phyloP scores from a whole-genome alignment of 1,140 invertebrate genomes.

The Gyrodactylus salaris region DNA sequence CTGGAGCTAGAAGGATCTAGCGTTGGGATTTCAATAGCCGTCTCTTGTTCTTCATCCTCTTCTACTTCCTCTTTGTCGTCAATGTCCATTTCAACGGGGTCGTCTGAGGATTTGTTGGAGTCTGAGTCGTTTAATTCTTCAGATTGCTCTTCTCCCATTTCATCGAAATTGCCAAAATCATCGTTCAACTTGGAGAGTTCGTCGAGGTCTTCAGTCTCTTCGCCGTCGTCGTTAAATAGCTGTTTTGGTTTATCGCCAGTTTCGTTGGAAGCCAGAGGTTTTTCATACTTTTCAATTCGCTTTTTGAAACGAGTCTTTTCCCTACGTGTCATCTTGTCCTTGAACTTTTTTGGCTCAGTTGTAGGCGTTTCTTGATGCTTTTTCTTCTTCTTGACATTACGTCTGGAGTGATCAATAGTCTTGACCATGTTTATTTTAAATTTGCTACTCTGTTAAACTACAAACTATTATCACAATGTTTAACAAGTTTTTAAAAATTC shows the following conservation, averaged over 20 bases:
- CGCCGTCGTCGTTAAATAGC: background rate
- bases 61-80: slow-evolving; percentile 5
- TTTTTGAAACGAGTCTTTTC: background rate
- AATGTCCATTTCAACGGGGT: background rate
- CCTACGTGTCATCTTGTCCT: background rate
- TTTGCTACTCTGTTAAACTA: background rate
- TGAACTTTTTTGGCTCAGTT: background rate
- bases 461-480: no score
- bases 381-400: background rate
- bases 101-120: background rate
- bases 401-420: background rate
- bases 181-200: background rate
- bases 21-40: background rate
- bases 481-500: no score
- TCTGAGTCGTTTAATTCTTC: background rate
- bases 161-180: no score
- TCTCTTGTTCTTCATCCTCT: background rate
- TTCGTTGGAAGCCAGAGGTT: background rate
- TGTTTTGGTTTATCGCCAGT: background rate
- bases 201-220: background rate
- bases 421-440: background rate
- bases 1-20: background rate
- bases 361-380: background rate
- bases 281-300: background rate
- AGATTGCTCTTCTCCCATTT: background rate